Evolutionary conservation across 2,888 invertebrate species (phyloP).

Genomic region (Limnephilus marmoratus): DNA sequence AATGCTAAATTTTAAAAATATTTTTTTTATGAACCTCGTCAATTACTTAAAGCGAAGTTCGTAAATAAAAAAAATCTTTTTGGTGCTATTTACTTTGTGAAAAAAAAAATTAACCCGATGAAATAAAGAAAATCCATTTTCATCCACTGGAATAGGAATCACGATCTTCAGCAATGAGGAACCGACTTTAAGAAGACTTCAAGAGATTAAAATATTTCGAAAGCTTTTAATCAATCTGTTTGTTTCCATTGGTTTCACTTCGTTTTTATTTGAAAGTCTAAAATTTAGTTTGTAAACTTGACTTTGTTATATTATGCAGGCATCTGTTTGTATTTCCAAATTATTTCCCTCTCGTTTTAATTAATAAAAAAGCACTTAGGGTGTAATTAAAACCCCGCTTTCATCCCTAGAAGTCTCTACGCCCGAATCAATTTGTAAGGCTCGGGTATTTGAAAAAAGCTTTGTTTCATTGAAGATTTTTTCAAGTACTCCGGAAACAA

Average conservation of each 20-base stretch:
- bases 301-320: not conserved
- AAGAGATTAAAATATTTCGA: not conserved
- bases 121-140: too few relatives aligned
- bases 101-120: too few relatives aligned
- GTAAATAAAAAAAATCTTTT: too few relatives aligned
- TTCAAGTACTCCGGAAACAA: slow-evolving; percentile 23
- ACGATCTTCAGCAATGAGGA: too few relatives aligned
- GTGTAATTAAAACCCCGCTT: not conserved
- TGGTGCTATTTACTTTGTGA: too few relatives aligned
- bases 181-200: not conserved
- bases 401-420: slow-evolving; percentile 2
- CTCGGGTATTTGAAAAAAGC: slow-evolving; percentile 11
- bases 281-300: not conserved
- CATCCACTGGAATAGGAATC: too few relatives aligned
- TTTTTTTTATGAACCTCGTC: too few relatives aligned
- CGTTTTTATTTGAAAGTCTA: not conserved
- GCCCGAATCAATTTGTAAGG: slow-evolving; percentile 24
- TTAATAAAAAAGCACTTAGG: slow-evolving; percentile 34
- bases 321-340: not conserved
- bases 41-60: too few relatives aligned
- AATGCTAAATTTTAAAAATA: too few relatives aligned
- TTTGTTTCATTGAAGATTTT: slow-evolving; percentile 13
- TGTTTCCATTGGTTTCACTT: not conserved
- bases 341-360: slow-evolving; percentile 10
- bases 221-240: not conserved